A percentile compares a stretch with the other conserved stretches of the same genome.
Evolutionary conservation across 1,140 invertebrate species (phyloP).

Genomic region (Neodiprion virginianus): DNA sequence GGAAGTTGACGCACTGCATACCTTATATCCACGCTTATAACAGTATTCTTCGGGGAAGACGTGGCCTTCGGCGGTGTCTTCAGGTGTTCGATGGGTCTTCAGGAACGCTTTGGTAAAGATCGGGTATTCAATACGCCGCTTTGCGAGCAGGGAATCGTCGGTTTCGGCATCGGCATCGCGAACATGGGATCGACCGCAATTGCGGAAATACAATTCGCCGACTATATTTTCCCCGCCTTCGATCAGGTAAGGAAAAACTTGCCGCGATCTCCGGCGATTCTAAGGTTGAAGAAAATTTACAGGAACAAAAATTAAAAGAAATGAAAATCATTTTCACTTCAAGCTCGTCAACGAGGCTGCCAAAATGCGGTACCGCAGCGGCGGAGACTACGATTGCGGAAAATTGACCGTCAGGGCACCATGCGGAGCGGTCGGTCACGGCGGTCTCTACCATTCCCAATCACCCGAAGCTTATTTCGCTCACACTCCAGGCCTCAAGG

Average conservation of each 20-base stretch:
- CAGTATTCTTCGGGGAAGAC: conserved; percentile 96
- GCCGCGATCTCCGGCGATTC: neutral
- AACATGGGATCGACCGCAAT: conserved; percentile 90
- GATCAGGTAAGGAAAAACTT: conserved; percentile 79
- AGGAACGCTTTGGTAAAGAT: conserved; percentile 92
- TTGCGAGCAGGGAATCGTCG: conserved; percentile 97
- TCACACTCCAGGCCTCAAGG: conserved; percentile 95
- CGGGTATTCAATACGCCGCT: conserved; percentile 98
- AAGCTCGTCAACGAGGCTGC: conserved; percentile 90
- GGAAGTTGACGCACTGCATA: too few species aligned
- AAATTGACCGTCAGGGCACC: conserved; percentile 91
- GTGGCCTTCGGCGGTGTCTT: conserved; percentile 99
- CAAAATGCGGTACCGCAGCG: conserved; percentile 94
- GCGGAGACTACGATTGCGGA: conserved; percentile 89
- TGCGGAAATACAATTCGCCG: conserved; percentile 99
- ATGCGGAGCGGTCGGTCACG: conserved; percentile 88
- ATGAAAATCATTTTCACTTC: neutral
- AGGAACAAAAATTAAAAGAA: neutral
- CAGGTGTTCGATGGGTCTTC: conserved; percentile 91
- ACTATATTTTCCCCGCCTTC: conserved; percentile 99
- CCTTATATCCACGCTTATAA: too few species aligned
- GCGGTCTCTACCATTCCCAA: conserved; percentile 97
- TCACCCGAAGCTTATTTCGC: conserved; percentile 97
- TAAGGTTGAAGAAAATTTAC: neutral
- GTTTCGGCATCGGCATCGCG: conserved; percentile 96